Base-by-base conservation (phyloP, 92 coral and sea anemone genomes). In the Galaxea fascicularis region DNA sequence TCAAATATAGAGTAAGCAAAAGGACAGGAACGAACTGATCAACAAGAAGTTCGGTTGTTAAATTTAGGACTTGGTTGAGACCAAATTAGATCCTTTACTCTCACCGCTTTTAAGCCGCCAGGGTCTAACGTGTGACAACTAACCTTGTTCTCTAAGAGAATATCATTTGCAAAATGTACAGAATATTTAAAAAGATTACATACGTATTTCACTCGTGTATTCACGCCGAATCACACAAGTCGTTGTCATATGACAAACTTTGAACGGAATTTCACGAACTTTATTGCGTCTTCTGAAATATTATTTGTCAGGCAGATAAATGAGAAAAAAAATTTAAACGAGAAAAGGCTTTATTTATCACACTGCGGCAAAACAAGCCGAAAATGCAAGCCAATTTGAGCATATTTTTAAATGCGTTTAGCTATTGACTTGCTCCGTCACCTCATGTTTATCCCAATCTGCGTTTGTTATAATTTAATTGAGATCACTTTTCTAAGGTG, bases 101-200 rank as follows among this genome's bases (percentile, higher is more conserved):
- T 11, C 29, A 12, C 24, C 0, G 16, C 21, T 10, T 44, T 41
- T 8, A 21, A 63, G 26, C 70, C 70, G 20, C 31, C 26, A 13
- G 63, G 58, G 21, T 77, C 71, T 18, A 18, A 29, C 22, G 8
- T 47, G 31, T 47, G 62, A 71, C 49, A 26, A 51, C 45, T 52
- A 62, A 53, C 62, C 77, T 56, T 74, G 77, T 82, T 54, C 69
- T 59, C 82, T 72, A 30, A 27, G 80, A 83, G 80, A 64, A 74
- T 31, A 74, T 69, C 60, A 70, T 69, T 88, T 78, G 76, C 18
- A 44, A 79, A 65, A 71, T 70, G 87, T 67, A 86, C 81, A 66
- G 88, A 81, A 73, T 79, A 79, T 86, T 79, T 79, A 81, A 66
- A 73, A 30, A 68, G 76, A 77, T 60, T 68, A 31, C 78, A 69